A percentile compares a stretch with the other conserved stretches of the same genome.
phyloP scores from a whole-genome alignment of 2,888 invertebrate genomes.

The Acanthosepion esculentum region DNA sequence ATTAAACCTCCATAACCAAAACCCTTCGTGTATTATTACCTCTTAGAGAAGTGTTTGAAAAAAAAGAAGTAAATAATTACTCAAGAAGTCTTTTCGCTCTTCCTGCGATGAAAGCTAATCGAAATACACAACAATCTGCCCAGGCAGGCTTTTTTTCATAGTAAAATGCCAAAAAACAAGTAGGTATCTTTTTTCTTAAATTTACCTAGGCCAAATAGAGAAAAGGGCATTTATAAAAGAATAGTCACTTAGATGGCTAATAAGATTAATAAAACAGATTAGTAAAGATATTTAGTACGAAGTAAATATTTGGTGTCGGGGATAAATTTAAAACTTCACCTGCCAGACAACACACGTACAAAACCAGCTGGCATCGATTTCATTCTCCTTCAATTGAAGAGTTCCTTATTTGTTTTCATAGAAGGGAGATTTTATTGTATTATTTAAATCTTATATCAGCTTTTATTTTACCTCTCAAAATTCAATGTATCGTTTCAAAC shows the following conservation, averaged over 20 bases:
- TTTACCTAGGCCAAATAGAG: neutral
- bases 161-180: neutral
- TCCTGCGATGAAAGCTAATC: neutral
- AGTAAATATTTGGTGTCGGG: neutral
- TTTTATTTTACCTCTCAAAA: no score
- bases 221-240: neutral
- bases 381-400: neutral
- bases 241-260: neutral
- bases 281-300: neutral
- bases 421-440: no score
- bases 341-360: neutral
- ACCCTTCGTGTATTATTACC: no score
- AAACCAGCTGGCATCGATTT: constrained; percentile 33
- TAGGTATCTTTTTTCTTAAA: neutral
- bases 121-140: neutral
- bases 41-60: no score
- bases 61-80: neutral
- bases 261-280: neutral
- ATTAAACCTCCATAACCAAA: no score
- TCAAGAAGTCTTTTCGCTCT: neutral
- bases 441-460: no score
- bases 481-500: no score
- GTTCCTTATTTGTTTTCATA: neutral
- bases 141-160: neutral
- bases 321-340: neutral